These are phyloP conservation scores for Apostichopus leukothele DNA, from an alignment of 53 echinoderm and acorn worm species.

Conservation along the genomic window DNA sequence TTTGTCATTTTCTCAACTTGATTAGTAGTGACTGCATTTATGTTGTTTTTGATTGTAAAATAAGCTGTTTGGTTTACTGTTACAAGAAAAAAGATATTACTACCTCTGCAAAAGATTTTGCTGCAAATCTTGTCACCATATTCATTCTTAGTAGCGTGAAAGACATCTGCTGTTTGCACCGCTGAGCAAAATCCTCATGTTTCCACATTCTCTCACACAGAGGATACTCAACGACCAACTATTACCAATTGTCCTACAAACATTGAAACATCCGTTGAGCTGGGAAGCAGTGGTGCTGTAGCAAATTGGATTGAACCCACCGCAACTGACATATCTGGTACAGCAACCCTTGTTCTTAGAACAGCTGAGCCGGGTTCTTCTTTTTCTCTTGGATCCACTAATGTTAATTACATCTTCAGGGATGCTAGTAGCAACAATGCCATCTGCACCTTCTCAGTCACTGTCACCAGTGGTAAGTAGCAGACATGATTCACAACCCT, in stretches of 20 bases:
- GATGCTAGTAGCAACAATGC: conserved; percentile 50
- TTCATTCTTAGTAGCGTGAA: no score
- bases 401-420: conserved; percentile 49
- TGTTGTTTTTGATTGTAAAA: no score
- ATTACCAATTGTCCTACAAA: conserved; percentile 41
- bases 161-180: no score
- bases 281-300: conserved; percentile 42
- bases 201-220: background rate
- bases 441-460: conserved; percentile 49
- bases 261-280: conserved; percentile 52
- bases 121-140: no score
- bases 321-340: conserved; percentile 60
- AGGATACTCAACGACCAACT: conserved; percentile 29
- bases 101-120: no score
- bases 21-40: no score
- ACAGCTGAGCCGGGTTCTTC: conserved; percentile 32
- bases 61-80: no score
- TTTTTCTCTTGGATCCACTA: conserved; percentile 39
- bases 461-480: conserved; percentile 53
- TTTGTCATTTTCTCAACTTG: no score
- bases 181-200: no score
- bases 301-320: conserved; percentile 59
- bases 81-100: no score
- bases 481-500: no score
- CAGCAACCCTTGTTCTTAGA: conserved; percentile 30